These are phyloP conservation scores for Andrena flavipes DNA, from an alignment of 2,888 invertebrate species.

Conservation along the genomic window DNA sequence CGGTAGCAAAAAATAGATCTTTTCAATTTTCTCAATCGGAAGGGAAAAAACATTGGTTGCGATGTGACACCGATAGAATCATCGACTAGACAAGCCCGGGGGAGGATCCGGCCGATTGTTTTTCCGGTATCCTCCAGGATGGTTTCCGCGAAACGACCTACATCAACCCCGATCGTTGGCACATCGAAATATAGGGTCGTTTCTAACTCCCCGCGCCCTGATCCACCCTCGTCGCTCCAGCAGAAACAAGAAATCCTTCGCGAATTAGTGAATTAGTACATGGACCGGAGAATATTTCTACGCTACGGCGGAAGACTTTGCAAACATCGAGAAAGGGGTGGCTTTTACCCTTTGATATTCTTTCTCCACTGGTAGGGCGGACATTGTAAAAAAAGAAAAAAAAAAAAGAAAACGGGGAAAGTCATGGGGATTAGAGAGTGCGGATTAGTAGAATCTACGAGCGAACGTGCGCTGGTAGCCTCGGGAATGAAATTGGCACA, in stretches of 20 bases:
- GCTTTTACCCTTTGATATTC: neutral
- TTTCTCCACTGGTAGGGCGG: neutral
- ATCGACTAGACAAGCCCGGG: slow-evolving; percentile 44
- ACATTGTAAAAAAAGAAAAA: too few species aligned
- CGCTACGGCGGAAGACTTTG: neutral
- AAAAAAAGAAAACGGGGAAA: too few species aligned
- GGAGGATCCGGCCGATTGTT: slow-evolving; percentile 60
- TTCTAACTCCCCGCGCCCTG: neutral
- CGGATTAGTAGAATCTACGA: neutral
- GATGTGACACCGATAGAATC: slow-evolving; percentile 49
- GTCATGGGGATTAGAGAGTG: neutral
- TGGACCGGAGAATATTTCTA: neutral
- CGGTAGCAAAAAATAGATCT: slow-evolving; percentile 24
- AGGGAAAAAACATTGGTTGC: slow-evolving; percentile 45
- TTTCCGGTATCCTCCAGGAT: slow-evolving; percentile 52
- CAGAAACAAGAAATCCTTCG: slow-evolving; percentile 4
- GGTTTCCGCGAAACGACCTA: slow-evolving; percentile 51
- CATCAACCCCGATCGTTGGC: slow-evolving; percentile 35
- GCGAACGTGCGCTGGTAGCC: neutral
- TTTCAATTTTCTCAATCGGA: slow-evolving; percentile 59
- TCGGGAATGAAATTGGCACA: neutral
- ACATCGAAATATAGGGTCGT: slow-evolving; percentile 40
- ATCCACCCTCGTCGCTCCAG: neutral
- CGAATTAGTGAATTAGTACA: neutral
- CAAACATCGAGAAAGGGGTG: neutral